Percentiles rank a stretch among this genome's conserved stretches.
phyloP scores from a whole-genome alignment of 1,140 invertebrate genomes.

The Drosophila virilis region DNA sequence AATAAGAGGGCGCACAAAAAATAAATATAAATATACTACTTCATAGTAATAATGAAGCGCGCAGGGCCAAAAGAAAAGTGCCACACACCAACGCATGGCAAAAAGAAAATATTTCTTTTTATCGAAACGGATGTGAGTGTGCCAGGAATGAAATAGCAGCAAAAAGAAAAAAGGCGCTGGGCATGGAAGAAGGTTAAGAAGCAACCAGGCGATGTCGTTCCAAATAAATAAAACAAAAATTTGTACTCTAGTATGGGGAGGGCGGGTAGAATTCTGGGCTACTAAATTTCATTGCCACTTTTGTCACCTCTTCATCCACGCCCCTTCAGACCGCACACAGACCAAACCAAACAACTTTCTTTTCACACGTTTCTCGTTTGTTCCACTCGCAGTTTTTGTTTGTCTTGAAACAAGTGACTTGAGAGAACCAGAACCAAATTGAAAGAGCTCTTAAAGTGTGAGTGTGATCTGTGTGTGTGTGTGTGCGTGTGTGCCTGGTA shows the following conservation, averaged over 20 bases:
- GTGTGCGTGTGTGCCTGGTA: slow-evolving; percentile 4
- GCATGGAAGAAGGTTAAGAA: not conserved
- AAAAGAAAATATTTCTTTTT: slow-evolving; percentile 84
- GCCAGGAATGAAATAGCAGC: slow-evolving; percentile 76
- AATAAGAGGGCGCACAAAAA: slow-evolving; percentile 52
- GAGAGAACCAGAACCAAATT: slow-evolving; percentile 31
- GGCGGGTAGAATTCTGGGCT: slow-evolving; percentile 16
- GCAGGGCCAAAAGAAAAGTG: slow-evolving; percentile 56
- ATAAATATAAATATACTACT: slow-evolving; percentile 76
- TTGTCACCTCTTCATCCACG: slow-evolving; percentile 40
- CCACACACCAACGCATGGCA: slow-evolving; percentile 69
- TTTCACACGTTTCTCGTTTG: slow-evolving; percentile 77
- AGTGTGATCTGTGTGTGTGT: slow-evolving; percentile 7
- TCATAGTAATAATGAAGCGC: slow-evolving; percentile 73
- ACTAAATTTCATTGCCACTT: slow-evolving; percentile 40
- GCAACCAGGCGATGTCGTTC: slow-evolving; percentile 43
- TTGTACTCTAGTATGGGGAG: slow-evolving; percentile 24
- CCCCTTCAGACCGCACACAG: slow-evolving; percentile 48
- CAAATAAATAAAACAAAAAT: slow-evolving; percentile 70
- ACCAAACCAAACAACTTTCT: slow-evolving; percentile 79
- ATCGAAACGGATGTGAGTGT: slow-evolving; percentile 83
- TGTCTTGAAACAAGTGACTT: slow-evolving; percentile 77
- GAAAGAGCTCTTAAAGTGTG: slow-evolving; percentile 32
- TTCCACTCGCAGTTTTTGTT: slow-evolving; percentile 47
- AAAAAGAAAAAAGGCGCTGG: slow-evolving; percentile 21